Evolutionary conservation across 2,113 vertebrate genomes (phyloP), one percentile per base, ranked within the genome.

Genomic region (Trematomus loennbergii): DNA sequence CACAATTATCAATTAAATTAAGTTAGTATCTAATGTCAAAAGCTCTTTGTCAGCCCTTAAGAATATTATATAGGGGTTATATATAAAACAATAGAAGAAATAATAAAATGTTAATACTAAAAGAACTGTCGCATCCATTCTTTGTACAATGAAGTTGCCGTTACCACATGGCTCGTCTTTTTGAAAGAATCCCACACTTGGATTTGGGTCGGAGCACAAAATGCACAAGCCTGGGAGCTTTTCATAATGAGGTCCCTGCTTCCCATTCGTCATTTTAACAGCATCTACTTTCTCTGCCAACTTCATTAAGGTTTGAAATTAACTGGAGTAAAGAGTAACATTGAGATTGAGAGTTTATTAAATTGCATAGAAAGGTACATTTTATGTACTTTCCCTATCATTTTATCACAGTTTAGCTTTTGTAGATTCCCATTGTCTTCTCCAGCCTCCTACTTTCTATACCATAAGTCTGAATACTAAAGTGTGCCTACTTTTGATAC

Each of bases 251-350:
- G 86, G 81, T 91, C 83, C 74, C 87, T 8, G 75, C 79, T 73
- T 90, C 87, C 81, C 76, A 88, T 89, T 72, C 58, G 67, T 90
- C 91, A 88, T 89, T 91, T 89, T 88, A 88, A 88, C 86, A 83
- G 79, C 84, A 79, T 82, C 65, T 53, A 62, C 72, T 78, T 82
- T 66, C 75, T 85, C 71, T 76, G 83, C 85, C 82, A 82, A 83
- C 83, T 85, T 83, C 85, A 91, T 91, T 87, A 91, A 59, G 66
- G 79, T 66, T 81, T 67, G 59, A 81, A 89, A 88, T 89, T 82
- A 88, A 75, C 68, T 66, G 43, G 78, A 86, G 61, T 86, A 82
- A 68, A 48, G 61, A 75, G 52, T 48, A 58, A 87, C 82, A 90
- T 85, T 78, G 84, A 90, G 87, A 88, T 78, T 63, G 75, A 89